Evolutionary conservation across 1,140 invertebrate species (phyloP), one percentile per base, ranked within the genome.

Genomic region (Mycetomoellerius zeteki): DNA sequence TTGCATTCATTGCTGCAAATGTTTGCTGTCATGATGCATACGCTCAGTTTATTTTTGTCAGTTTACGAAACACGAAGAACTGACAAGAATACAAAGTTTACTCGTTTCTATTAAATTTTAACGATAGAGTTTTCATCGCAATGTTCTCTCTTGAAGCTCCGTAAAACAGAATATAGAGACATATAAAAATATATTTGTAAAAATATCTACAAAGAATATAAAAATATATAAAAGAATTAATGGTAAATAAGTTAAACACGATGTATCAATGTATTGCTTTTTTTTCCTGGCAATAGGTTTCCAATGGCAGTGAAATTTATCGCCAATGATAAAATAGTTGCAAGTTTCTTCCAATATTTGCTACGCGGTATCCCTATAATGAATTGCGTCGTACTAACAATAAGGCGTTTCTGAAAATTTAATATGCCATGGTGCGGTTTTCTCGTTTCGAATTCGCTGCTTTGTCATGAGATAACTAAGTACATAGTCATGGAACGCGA

Each of bases 391-490:
- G 37, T 12, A 43, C 21, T 27, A 52, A 69, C 50, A 33, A 30
- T 60, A 47, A 85, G 19, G 8, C 54, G 37, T 33, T 37, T 50
- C 54, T 75, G 37, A 78, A 78, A 85, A 65, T 85, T 85, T 78
- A 78, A 85, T 65, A 58, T 50, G 37, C 71, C 43, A 21, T 47
- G n/a, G 16, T 47, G 47, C 19, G 47, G 33, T 65, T 85, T 64
- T 85, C 30, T 84, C 30, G 33, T 72, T 73, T 50, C 47, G 67
- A 14, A 47, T 30, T 14, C 37, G 6, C 3, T 47, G 33, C 52
- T 82, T 82, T 82, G 67, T 82, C 54, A 73, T 33, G 37, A 65
- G 54, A 58, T 82, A 82, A 37, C 30, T n/a, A 81, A 72, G 16
- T 58, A 73, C 30, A 21, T 24, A 30, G 19, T 16, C 16, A 43